phyloP scores from a whole-genome alignment of 2,888 invertebrate species.

The Oxytorus armatus region DNA sequence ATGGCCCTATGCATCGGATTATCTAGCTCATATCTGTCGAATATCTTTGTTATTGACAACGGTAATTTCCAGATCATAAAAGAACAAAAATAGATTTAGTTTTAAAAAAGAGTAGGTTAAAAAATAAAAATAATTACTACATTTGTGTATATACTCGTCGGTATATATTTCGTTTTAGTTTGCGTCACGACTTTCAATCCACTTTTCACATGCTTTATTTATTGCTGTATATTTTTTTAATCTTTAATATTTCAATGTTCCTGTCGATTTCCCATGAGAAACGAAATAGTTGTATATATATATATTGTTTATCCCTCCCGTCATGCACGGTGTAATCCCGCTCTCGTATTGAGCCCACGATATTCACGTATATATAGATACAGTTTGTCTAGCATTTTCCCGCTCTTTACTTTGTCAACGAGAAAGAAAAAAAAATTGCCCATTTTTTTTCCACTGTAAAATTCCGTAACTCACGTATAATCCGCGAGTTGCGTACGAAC shows the following conservation, averaged over 20 bases:
- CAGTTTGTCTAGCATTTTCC: not conserved
- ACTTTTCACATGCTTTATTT: constrained; percentile 12
- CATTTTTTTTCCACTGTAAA: constrained; percentile 1
- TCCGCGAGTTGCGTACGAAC: constrained; percentile 1
- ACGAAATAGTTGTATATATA: no score
- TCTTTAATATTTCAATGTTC: constrained; percentile 38
- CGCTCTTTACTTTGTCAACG: constrained; percentile 2
- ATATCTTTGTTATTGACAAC: no score
- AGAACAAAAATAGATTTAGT: not conserved
- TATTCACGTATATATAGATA: no score
- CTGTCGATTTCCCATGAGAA: constrained; percentile 24
- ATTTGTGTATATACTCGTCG: no score
- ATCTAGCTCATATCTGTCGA: no score
- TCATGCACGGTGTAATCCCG: no score
- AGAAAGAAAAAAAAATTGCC: constrained; percentile 6
- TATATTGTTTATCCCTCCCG: no score
- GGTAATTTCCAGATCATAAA: no score
- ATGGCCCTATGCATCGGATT: no score
- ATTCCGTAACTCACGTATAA: not conserved
- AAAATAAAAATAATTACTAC: no score
- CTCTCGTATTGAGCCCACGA: no score
- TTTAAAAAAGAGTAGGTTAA: no score
- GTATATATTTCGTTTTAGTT: constrained; percentile 34
- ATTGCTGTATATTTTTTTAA: constrained; percentile 18
- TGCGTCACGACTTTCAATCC: not conserved